Evolutionary conservation across 2,888 invertebrate species (phyloP).

Genomic region (Diarsia mendica): DNA sequence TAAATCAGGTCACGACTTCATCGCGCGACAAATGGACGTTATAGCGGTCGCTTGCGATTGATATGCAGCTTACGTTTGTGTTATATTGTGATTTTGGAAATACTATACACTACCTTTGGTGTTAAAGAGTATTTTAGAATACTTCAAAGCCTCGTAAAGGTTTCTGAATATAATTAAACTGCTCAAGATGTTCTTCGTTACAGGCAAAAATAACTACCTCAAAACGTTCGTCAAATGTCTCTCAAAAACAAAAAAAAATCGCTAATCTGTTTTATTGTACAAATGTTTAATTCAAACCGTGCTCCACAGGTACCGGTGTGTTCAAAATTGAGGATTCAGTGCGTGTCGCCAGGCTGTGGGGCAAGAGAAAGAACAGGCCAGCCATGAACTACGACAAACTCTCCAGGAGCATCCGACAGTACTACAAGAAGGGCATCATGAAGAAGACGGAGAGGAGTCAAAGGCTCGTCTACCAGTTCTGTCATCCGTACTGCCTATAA

Average conservation of each 20-base stretch:
- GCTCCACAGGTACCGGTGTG: conserved; percentile 93
- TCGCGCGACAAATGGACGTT: conserved; percentile 32
- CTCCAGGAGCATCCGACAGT: conserved; percentile 98
- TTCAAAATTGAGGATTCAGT: conserved; percentile 99
- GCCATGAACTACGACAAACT: conserved; percentile 99
- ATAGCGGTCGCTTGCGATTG: conserved; percentile 48
- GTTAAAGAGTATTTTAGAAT: conserved; percentile 4
- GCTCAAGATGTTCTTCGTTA: conserved; percentile 1
- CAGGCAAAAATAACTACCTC: conserved; percentile 21
- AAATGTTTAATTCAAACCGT: conserved; percentile 81
- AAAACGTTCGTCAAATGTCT: conserved; percentile 58
- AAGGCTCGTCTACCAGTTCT: conserved; percentile 99
- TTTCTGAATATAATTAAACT: not conserved
- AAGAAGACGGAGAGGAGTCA: conserved; percentile 99
- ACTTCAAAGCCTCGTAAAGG: not conserved
- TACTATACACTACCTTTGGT: not conserved
- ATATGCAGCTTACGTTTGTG: conserved; percentile 35
- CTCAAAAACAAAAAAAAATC: conserved; percentile 69
- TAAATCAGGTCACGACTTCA: conserved; percentile 56
- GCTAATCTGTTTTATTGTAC: conserved; percentile 58
- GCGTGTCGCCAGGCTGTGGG: conserved; percentile 99
- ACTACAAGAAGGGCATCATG: conserved; percentile 99
- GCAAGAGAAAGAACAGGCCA: conserved; percentile 98
- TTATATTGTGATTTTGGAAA: conserved; percentile 26
- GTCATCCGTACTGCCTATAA: conserved; percentile 97